Conservation (phyloP, 2,888 invertebrate species). For the Cheiracanthium punctorium region DNA sequence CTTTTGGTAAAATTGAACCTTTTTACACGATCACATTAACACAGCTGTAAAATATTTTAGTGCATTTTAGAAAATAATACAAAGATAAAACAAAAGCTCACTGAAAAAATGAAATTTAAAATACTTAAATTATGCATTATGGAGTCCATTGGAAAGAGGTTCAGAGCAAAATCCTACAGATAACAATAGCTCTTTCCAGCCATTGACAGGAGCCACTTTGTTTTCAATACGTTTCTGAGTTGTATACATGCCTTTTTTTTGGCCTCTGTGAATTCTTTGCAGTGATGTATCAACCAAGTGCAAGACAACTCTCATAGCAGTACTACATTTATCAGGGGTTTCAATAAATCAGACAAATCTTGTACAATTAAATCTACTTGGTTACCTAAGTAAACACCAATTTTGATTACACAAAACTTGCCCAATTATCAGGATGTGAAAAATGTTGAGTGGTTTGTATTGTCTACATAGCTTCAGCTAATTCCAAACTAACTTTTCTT, state of each 20-base stretch:
- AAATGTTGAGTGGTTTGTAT: slow-evolving; percentile 96
- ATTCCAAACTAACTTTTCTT: slow-evolving; percentile 81
- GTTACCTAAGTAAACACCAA: slow-evolving; percentile 91
- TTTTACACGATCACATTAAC: too few species aligned
- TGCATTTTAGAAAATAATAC: too few species aligned
- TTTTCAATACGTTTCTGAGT: slow-evolving; percentile 97
- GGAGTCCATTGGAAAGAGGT: slow-evolving; percentile 91
- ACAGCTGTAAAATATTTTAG: too few species aligned
- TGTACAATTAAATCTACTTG: slow-evolving; percentile 96
- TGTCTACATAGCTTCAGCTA: slow-evolving; percentile 95
- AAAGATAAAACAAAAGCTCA: too few species aligned
- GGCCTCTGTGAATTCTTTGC: slow-evolving; percentile 93
- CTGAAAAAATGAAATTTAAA: too few species aligned
- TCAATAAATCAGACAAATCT: slow-evolving; percentile 90
- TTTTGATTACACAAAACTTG: slow-evolving; percentile 92
- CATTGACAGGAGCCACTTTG: slow-evolving; percentile 85
- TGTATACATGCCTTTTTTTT: slow-evolving; percentile 98
- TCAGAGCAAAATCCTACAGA: slow-evolving; percentile 97
- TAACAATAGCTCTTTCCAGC: slow-evolving; percentile 95
- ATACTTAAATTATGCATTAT: too few species aligned
- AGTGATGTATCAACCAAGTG: slow-evolving; percentile 95
- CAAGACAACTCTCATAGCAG: slow-evolving; percentile 92
- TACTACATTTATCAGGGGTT: slow-evolving; percentile 93
- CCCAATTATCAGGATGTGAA: slow-evolving; percentile 96
- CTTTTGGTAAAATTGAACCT: too few species aligned